Base-by-base conservation (phyloP, 1,140 invertebrate species). In the Galleria mellonella region DNA sequence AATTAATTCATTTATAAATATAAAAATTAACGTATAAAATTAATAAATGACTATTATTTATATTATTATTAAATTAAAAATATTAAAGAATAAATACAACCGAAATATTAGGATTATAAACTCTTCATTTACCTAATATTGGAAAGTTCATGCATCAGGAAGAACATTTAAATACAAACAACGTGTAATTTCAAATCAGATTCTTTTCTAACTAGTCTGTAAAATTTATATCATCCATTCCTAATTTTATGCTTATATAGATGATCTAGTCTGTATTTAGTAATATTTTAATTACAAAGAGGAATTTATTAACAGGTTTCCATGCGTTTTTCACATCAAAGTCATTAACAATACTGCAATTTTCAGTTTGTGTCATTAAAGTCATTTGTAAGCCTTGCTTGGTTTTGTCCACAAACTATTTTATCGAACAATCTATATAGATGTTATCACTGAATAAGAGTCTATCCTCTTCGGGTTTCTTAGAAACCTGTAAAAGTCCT, bases 121-220 rank as follows among this genome's bases (percentile, higher is more conserved):
- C 12, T 27, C 15, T 23, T 35, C 31, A 43, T 11, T 29, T 35
- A 32, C 12, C 11, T 15, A 12, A 37, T 36, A 44, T 32, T 44
- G 42, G 42, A 44, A 29, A 37, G 17, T 36, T 36, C 9, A 28
- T 40, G 38, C 38, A 46, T 32, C 43, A 50, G 62, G 61, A 68
- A 68, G 61, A 64, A 60, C 47, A 43, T 53, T 59, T 40, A 51
- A 51, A 31, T 60, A 63, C 36, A 58, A 67, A 56, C 51, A 61
- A 55, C 53, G 47, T 48, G 46, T 45, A 48, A 51, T 51, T 59
- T 62, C 53, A 73, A 68, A 73, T 63, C 38, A 62, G 55, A 56
- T 63, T 65, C 56, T 55, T 59, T 62, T 68, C 64, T 72, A 74
- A 66, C 64, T 77, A 74, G 47, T 43, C 52, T 70, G 65, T 73